Evolutionary conservation across 2,113 vertebrate species (phyloP).

Genomic region (Martes martes): DNA sequence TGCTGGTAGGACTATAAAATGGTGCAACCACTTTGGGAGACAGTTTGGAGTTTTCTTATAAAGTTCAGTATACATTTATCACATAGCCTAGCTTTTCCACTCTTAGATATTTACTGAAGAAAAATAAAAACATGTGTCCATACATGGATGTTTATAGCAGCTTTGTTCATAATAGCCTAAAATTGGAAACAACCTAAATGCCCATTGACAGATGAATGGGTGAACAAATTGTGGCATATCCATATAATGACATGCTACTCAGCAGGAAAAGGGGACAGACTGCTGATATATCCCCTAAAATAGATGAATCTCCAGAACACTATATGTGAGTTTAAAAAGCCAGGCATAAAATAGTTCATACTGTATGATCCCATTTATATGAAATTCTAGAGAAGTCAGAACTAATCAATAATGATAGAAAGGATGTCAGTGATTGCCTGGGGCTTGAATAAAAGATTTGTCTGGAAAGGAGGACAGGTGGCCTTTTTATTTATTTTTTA

Average conservation of each 20-base stretch:
- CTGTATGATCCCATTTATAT: neutral
- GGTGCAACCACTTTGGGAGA: neutral
- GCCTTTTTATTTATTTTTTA: neutral
- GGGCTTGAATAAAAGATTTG: neutral
- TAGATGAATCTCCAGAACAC: neutral
- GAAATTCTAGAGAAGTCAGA: neutral
- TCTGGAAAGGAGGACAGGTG: neutral
- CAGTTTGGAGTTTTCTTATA: neutral
- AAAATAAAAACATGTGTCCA: neutral
- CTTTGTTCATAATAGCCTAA: neutral
- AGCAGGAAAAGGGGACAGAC: neutral
- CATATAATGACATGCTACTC: neutral
- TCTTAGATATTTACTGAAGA: neutral
- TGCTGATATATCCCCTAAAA: neutral
- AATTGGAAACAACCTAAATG: neutral
- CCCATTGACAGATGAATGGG: neutral
- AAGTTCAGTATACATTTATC: neutral
- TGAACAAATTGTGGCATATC: neutral
- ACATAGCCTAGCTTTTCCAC: neutral
- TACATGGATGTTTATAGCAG: neutral
- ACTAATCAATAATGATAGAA: neutral
- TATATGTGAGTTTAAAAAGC: neutral
- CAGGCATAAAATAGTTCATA: neutral
- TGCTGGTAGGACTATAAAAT: neutral
- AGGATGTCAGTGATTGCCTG: neutral